These are phyloP conservation scores for Urocyon cinereoargenteus DNA, from an alignment of 2,797 vertebrate species.

Conservation along the genomic window DNA sequence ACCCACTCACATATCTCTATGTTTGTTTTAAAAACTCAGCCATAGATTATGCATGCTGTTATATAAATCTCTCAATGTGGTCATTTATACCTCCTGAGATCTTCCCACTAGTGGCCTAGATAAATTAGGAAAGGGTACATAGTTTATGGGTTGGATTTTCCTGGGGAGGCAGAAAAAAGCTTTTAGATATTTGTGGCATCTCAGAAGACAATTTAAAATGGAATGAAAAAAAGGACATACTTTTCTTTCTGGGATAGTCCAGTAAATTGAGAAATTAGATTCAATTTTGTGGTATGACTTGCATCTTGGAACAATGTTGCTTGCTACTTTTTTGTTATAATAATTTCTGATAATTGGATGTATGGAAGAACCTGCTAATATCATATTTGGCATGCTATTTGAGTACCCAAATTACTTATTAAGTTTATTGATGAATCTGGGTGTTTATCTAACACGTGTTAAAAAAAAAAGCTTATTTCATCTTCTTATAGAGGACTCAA, in stretches of 20 bases:
- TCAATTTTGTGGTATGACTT: background rate
- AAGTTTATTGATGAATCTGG: constrained; percentile 12
- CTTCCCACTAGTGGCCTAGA: background rate
- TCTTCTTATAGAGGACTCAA: constrained; percentile 33
- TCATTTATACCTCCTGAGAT: background rate
- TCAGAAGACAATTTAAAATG: background rate
- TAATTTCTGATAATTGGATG: constrained; percentile 28
- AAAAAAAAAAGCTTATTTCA: constrained; percentile 17
- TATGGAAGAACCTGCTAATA: constrained; percentile 17
- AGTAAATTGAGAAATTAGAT: constrained; percentile 27
- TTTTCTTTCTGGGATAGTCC: background rate
- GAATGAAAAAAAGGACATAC: background rate
- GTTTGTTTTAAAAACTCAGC: background rate
- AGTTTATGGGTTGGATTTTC: background rate
- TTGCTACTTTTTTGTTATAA: background rate
- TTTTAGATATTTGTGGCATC: background rate
- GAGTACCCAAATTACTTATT: background rate
- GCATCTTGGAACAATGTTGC: background rate
- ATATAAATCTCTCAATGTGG: background rate
- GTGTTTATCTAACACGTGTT: background rate
- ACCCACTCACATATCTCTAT: background rate
- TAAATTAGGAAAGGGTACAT: background rate
- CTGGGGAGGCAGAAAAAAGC: background rate
- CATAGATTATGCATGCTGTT: background rate
- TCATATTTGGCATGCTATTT: background rate